Evolutionary conservation across 2,888 invertebrate species (phyloP), one percentile per base, ranked within the genome.

Genomic region (Caenorhabditis virilis): DNA sequence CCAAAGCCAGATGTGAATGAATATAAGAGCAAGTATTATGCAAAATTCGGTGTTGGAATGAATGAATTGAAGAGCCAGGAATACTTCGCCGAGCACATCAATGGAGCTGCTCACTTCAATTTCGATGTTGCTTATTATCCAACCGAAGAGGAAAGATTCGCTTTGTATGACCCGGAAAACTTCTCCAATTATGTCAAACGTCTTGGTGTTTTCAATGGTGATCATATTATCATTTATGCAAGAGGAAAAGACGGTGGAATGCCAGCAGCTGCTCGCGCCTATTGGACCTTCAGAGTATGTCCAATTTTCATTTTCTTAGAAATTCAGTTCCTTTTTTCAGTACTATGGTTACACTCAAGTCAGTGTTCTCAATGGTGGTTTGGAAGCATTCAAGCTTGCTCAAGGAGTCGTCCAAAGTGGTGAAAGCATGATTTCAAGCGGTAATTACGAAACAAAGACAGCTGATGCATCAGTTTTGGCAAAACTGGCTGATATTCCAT

Each of bases 101-200:
- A 74, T 23, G 66, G 63, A 5, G 72, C 77, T 41, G 64, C 74
- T 23, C 70, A 74, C 39, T 77, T 78, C 64, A 71, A 77, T 53
- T 53, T 72, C 23, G 75, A 77, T 61, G 67, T 78, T 35, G 77
- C 72, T 30, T 78, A 74, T 36, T 77, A 70, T 36, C 77, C 77
- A 18, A 57, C 68, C n/a, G 67, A 68, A 35, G 54, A 73, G 20
- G 75, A 77, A 36, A 61, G 69, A 9, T 74, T 67, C 23, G 61
- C 72, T 0, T 54, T 76, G 7, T 77, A 77, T 43, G 65, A 66
- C 16, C 52, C 78, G 11, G 76, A 76, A 47, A 51, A 59, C 20
- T 77, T 77, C 63, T 60, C 76, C 38, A 48, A 66, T 25, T 77
- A 77, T 60, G 64, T 77, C 42, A 76, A 66, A 39, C 42, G 67